Evolutionary conservation across 2,113 vertebrate genomes (phyloP).

Genomic region (Laticauda laticaudata): DNA sequence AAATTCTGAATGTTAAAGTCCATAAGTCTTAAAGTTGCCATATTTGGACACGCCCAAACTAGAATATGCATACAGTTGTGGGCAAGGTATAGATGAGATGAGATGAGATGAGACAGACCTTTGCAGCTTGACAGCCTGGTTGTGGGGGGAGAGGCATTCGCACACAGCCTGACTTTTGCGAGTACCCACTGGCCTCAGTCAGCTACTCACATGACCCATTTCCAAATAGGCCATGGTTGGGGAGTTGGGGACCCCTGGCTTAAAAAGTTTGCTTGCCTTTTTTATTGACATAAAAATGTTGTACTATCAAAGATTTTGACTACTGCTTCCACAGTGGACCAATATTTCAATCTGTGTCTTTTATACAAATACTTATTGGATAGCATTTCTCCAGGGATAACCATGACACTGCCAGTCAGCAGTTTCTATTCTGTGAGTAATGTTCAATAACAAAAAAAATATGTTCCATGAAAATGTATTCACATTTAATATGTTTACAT

Average conservation of each 20-base stretch:
- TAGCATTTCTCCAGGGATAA: background rate
- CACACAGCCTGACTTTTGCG: too few species aligned
- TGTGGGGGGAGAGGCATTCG: too few species aligned
- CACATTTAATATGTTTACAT: background rate
- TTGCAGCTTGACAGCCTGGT: too few species aligned
- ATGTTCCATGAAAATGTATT: background rate
- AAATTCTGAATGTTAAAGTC: too few species aligned
- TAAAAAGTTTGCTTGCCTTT: background rate
- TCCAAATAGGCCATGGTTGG: too few species aligned
- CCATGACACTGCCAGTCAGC: background rate
- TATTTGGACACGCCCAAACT: too few species aligned
- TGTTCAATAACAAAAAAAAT: background rate
- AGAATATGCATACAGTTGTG: too few species aligned
- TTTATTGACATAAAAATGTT: background rate
- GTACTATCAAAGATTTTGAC: background rate
- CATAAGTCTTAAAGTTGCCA: too few species aligned
- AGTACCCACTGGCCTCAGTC: too few species aligned
- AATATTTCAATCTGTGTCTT: background rate
- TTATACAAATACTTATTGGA: background rate
- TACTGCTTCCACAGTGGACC: background rate
- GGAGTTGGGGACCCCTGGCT: background rate
- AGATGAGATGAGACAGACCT: too few species aligned
- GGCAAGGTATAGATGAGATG: background rate
- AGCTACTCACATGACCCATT: too few species aligned
- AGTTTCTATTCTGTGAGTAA: background rate